A percentile compares a stretch with the other conserved stretches of the same genome.
Evolutionary conservation across 2,888 invertebrate species (phyloP).

Genomic region (Mycalesis mineus): DNA sequence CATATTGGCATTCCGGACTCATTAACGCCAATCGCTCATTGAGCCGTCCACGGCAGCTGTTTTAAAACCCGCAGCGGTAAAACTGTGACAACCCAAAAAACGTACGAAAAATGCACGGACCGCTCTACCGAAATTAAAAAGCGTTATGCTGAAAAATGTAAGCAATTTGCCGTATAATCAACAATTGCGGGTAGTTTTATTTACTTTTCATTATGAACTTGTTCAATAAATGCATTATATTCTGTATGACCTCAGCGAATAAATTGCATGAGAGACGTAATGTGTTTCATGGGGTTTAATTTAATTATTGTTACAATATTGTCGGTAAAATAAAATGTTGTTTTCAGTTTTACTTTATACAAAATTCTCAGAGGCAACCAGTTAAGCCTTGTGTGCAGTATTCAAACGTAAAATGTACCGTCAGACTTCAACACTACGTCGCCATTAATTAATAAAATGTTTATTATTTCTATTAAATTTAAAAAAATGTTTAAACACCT

Average conservation of each 20-base stretch:
- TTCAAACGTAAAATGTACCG: too few species aligned
- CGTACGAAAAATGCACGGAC: slow-evolving; percentile 5
- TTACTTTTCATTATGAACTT: slow-evolving; percentile 25
- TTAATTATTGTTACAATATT: neutral
- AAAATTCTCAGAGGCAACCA: too few species aligned
- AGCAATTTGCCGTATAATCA: slow-evolving; percentile 21
- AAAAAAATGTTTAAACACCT: neutral
- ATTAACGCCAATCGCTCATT: slow-evolving; percentile 22
- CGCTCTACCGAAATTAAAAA: slow-evolving; percentile 24
- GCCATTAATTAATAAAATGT: too few species aligned
- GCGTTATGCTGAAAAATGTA: slow-evolving; percentile 20
- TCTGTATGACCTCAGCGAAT: neutral
- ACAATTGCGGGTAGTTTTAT: slow-evolving; percentile 23
- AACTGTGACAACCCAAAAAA: slow-evolving; percentile 12
- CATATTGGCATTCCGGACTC: slow-evolving; percentile 2
- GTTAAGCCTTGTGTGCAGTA: too few species aligned
- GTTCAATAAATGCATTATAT: slow-evolving; percentile 4
- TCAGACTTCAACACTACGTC: too few species aligned
- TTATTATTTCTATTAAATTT: too few species aligned
- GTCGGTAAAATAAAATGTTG: too few species aligned
- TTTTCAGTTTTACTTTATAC: too few species aligned
- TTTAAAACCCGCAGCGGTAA: slow-evolving; percentile 17
- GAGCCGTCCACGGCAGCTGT: slow-evolving; percentile 12
- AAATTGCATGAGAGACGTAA: slow-evolving; percentile 2
- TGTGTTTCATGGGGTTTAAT: neutral